phyloP scores from a whole-genome alignment of 2,113 vertebrate species.

The Pachyramphus minor region DNA sequence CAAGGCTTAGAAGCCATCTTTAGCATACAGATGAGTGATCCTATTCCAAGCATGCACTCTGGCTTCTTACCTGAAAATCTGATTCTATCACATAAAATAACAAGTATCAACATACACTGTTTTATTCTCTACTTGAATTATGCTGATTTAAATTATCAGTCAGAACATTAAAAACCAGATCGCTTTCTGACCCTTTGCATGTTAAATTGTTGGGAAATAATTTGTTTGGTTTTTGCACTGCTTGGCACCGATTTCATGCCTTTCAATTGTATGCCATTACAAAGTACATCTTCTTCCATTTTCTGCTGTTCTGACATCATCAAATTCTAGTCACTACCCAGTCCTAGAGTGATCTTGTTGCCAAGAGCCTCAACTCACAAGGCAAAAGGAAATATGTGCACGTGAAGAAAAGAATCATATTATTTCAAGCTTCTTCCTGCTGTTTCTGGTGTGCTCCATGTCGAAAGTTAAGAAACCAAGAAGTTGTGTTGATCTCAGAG shows the following conservation, averaged over 20 bases:
- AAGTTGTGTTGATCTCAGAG: not conserved
- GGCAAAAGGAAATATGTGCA: not conserved
- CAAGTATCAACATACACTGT: not conserved
- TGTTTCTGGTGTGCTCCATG: not conserved
- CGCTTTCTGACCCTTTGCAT: not conserved
- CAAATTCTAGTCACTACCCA: not conserved
- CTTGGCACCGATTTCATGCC: slow-evolving; percentile 2
- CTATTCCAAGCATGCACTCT: not conserved
- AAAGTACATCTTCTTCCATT: slow-evolving; percentile 13
- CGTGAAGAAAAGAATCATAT: not conserved
- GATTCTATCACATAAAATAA: not conserved
- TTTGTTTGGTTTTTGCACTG: not conserved
- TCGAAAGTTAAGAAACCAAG: not conserved
- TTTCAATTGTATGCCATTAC: not conserved
- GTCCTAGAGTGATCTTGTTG: slow-evolving; percentile 1
- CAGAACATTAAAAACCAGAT: not conserved
- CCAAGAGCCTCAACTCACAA: slow-evolving; percentile 4
- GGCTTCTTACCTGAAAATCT: slow-evolving; percentile 1
- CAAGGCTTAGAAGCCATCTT: not conserved
- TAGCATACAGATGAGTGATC: slow-evolving; percentile 5
- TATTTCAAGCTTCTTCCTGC: not conserved
- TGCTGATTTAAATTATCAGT: not conserved
- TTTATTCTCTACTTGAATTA: not conserved
- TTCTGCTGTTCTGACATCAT: slow-evolving; percentile 42
- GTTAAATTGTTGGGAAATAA: not conserved